Evolutionary conservation across 2,113 vertebrate genomes (phyloP).

Genomic region (Phainopepla nitens): DNA sequence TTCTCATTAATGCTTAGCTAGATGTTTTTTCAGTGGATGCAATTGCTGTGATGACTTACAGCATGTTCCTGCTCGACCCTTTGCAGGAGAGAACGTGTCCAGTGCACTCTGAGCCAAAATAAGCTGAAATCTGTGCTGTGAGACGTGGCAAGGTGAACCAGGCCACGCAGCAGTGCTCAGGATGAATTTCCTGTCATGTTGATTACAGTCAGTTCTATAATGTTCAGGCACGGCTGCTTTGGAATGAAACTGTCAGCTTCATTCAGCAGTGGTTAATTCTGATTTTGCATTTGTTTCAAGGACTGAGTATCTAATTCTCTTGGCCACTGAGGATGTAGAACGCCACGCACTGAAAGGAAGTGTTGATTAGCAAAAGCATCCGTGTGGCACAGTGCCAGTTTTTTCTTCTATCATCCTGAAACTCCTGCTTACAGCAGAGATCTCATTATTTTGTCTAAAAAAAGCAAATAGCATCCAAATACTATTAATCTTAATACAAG

Average conservation of each 20-base stretch:
- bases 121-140: neutral
- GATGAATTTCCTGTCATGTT: neutral
- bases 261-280: neutral
- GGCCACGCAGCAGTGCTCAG: neutral
- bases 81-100: neutral
- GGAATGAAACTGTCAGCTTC: neutral
- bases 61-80: neutral
- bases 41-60: neutral
- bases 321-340: neutral
- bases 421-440: constrained; percentile 39
- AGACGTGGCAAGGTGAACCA: neutral
- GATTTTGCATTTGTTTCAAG: neutral
- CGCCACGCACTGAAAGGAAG: neutral
- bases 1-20: neutral
- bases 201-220: neutral
- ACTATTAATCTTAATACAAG: constrained; percentile 8
- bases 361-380: neutral
- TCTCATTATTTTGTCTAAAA: constrained; percentile 53
- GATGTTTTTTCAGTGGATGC: neutral
- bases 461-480: constrained; percentile 57
- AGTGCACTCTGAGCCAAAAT: neutral
- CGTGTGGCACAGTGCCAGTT: neutral
- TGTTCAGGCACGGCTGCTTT: neutral
- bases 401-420: constrained; percentile 9
- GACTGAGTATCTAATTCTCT: neutral